phyloP scores from a whole-genome alignment of 30 jellyfish, hydroid and myxozoan genomes.

The Mastigias papua region DNA sequence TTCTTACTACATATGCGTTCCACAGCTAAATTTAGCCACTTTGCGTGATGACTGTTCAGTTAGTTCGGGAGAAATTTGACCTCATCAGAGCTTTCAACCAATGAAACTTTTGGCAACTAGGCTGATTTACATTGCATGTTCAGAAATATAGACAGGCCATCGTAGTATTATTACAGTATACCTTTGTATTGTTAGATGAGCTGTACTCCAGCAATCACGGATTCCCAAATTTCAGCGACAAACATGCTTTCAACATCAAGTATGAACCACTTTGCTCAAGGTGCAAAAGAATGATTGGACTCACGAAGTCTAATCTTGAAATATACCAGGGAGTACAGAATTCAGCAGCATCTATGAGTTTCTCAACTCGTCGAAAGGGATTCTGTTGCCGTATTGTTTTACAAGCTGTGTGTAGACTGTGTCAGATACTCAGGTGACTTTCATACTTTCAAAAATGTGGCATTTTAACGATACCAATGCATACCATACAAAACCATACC shows the following conservation, averaged over 20 bases:
- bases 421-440: background rate
- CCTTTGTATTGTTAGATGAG: background rate
- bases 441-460: background rate
- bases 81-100: too few relatives aligned
- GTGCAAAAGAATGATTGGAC: conserved; percentile 40
- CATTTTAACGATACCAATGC: too few relatives aligned
- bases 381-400: conserved; percentile 21
- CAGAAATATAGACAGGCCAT: too few relatives aligned
- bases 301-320: background rate
- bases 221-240: background rate
- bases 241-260: conserved; percentile 38
- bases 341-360: background rate
- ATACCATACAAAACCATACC: too few relatives aligned
- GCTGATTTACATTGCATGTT: too few relatives aligned
- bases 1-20: too few relatives aligned
- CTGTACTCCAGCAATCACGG: background rate
- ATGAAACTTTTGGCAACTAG: too few relatives aligned
- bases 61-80: too few relatives aligned
- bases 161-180: too few relatives aligned
- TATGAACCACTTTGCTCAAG: conserved; percentile 51
- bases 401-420: conserved; percentile 4
- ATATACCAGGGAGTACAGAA: background rate
- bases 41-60: too few relatives aligned
- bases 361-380: conserved; percentile 29
- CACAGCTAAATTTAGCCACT: too few relatives aligned